Evolutionary conservation across 2,888 invertebrate species (phyloP).

Genomic region (Unio pictorum): DNA sequence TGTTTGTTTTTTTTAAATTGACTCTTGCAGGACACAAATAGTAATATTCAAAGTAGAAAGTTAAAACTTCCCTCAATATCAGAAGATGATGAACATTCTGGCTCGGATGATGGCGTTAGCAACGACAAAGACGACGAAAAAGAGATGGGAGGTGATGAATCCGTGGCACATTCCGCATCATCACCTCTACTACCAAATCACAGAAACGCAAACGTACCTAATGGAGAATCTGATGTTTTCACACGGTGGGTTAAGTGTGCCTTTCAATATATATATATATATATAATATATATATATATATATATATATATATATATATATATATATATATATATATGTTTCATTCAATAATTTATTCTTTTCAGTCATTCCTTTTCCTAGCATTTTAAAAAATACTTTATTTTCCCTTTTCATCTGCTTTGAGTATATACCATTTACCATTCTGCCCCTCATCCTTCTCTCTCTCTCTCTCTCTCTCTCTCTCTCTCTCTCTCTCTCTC

Average conservation of each 20-base stretch:
- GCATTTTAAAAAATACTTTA: no score
- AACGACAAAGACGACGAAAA: slow-evolving; percentile 26
- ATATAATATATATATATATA: no score
- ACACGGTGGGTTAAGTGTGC: slow-evolving; percentile 23
- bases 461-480: slow-evolving; percentile 11
- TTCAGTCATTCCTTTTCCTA: no score
- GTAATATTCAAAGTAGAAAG: slow-evolving; percentile 79
- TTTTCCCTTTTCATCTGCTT: no score
- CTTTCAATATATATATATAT: no score
- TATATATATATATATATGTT: no score
- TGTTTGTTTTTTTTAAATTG: no score
- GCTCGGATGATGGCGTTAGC: slow-evolving; percentile 21
- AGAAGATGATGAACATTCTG: slow-evolving; percentile 83
- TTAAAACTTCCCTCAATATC: slow-evolving; percentile 93
- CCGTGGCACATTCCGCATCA: slow-evolving; percentile 21
- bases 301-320: no score
- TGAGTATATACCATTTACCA: no score
- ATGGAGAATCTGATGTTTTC: slow-evolving; percentile 48
- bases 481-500: slow-evolving; percentile 20
- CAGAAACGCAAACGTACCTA: slow-evolving; percentile 38
- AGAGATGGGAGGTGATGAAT: slow-evolving; percentile 6
- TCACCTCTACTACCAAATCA: slow-evolving; percentile 41
- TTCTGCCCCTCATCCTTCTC: no score
- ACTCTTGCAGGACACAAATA: slow-evolving; percentile 38
- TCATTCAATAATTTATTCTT: no score